These are phyloP conservation scores for Tetrax tetrax DNA, from an alignment of 2,113 vertebrate genomes.

Conservation along the genomic window DNA sequence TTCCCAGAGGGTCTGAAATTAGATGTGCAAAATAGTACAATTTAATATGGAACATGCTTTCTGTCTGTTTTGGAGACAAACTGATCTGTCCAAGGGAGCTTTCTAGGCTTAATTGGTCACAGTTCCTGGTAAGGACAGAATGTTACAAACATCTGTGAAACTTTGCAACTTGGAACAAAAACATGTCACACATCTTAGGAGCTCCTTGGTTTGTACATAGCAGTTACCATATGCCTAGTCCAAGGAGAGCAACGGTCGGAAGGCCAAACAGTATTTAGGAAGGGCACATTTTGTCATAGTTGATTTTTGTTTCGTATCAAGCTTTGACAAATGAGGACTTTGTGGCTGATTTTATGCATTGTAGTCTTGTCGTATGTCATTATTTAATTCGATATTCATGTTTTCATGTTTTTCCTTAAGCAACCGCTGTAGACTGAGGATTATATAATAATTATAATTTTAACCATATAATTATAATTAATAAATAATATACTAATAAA, in stretches of 20 bases:
- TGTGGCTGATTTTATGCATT: not conserved
- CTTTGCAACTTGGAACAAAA: conserved; percentile 11
- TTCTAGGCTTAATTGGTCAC: not conserved
- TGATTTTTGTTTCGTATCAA: conserved; percentile 22
- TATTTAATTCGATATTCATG: not conserved
- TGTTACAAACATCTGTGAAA: not conserved
- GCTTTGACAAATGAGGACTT: conserved; percentile 37
- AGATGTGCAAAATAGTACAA: not conserved
- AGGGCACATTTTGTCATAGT: not conserved
- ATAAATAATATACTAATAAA: not conserved
- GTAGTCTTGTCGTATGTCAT: not conserved
- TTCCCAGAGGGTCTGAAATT: not conserved
- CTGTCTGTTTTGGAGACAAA: not conserved
- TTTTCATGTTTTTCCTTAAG: not conserved
- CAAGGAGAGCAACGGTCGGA: not conserved
- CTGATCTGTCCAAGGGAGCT: not conserved
- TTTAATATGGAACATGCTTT: not conserved
- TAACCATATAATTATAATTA: not conserved
- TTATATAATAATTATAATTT: not conserved
- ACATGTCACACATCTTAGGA: not conserved
- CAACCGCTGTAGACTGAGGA: not conserved
- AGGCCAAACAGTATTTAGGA: not conserved
- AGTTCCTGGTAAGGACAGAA: not conserved
- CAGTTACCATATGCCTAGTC: not conserved
- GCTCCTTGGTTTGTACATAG: not conserved